phyloP scores from a whole-genome alignment of 2,113 vertebrate species.

The Anseranas semipalmata region DNA sequence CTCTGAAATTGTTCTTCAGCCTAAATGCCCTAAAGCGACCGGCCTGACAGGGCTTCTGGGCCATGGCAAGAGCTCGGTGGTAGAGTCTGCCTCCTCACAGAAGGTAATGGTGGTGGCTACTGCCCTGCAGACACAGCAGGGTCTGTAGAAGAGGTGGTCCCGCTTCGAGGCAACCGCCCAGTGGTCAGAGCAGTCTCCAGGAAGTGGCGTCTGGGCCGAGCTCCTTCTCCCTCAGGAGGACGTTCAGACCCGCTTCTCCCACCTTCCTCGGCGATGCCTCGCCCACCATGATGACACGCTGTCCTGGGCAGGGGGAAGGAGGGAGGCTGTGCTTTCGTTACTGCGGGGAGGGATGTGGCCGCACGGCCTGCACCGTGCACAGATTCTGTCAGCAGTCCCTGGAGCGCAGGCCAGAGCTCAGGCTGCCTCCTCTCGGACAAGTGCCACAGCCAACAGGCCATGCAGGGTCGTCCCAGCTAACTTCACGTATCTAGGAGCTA shows the following conservation, averaged over 20 bases:
- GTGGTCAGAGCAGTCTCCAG: neutral
- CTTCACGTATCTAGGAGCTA: neutral
- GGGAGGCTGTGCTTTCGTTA: neutral
- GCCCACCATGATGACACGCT: neutral
- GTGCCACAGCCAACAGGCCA: neutral
- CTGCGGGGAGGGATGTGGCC: neutral
- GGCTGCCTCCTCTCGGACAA: neutral
- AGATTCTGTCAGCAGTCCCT: neutral
- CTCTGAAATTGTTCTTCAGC: neutral
- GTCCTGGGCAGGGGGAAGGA: neutral
- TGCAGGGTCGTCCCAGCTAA: neutral
- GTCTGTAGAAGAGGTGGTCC: neutral
- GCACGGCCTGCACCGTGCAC: neutral
- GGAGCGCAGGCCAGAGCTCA: neutral
- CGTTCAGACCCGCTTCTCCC: accelerated
- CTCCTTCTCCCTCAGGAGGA: neutral
- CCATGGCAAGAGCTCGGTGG: neutral
- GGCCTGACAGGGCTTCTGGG: neutral
- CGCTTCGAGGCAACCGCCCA: neutral
- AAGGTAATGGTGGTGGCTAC: accelerated
- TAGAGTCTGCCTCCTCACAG: neutral
- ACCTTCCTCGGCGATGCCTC: neutral
- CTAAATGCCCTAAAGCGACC: neutral
- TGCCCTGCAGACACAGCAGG: neutral
- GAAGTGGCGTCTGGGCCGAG: accelerated